Percentiles rank a stretch among this genome's conserved stretches.
These are phyloP conservation scores for Coryphaenoides rupestris DNA, from an alignment of 2,113 vertebrate species.

Conservation along the genomic window DNA sequence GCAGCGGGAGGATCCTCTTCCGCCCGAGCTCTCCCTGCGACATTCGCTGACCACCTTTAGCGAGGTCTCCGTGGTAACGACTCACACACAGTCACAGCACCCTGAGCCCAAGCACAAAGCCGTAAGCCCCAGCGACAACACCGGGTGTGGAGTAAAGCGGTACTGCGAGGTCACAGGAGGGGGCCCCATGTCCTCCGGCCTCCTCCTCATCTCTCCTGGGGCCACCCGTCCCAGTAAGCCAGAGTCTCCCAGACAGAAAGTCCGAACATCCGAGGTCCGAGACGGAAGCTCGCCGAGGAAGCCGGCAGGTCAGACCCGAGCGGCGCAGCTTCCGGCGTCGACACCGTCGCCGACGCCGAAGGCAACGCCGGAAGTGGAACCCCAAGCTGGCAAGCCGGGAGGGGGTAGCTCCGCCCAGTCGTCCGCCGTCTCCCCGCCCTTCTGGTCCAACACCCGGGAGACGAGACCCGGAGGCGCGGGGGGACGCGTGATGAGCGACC, in stretches of 20 bases:
- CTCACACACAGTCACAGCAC: slow-evolving; percentile 12
- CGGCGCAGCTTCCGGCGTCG: neutral
- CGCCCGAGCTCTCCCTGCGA: slow-evolving; percentile 28
- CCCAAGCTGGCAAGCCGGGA: slow-evolving; percentile 30
- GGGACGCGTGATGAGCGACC: slow-evolving; percentile 75
- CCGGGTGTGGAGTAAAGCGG: slow-evolving; percentile 41
- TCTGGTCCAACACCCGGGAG: no score
- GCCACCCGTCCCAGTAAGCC: no score
- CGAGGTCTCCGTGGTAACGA: slow-evolving; percentile 10
- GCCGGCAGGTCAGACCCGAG: slow-evolving; percentile 33
- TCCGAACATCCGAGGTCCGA: slow-evolving; percentile 35
- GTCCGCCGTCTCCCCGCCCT: slow-evolving; percentile 29
- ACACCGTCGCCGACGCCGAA: no score
- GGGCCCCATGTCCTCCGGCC: slow-evolving; percentile 13
- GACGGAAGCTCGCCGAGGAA: slow-evolving; percentile 49
- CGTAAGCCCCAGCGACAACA: slow-evolving; percentile 27
- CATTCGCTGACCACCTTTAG: slow-evolving; percentile 28
- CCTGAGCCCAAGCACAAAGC: slow-evolving; percentile 48
- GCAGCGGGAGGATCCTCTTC: slow-evolving; percentile 27
- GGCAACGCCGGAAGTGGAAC: neutral
- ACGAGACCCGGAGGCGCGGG: slow-evolving; percentile 47
- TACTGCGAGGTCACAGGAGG: slow-evolving; percentile 40
- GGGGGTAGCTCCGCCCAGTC: slow-evolving; percentile 28
- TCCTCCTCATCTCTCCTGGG: no score
- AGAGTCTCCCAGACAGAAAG: slow-evolving; percentile 22